Percentiles rank a stretch among this genome's conserved stretches.
Evolutionary conservation across 2,888 invertebrate genomes (phyloP).

Genomic region (Thecocarcelia acutangulata): DNA sequence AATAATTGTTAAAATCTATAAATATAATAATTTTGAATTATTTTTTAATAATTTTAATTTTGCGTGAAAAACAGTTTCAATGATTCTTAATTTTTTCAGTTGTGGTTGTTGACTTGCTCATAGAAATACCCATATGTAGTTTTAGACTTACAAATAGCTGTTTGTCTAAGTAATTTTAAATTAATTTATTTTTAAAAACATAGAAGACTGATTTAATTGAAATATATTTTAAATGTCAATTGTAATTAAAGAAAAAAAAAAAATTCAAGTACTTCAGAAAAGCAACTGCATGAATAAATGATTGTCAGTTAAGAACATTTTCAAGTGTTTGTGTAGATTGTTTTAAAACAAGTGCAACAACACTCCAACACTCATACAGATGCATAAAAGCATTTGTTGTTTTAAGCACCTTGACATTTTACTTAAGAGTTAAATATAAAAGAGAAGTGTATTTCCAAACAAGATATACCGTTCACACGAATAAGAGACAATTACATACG

Average conservation of each 20-base stretch:
- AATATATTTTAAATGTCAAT: conserved; percentile 7
- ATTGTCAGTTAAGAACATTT: conserved; percentile 20
- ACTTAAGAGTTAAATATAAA: conserved; percentile 48
- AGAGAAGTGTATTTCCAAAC: conserved; percentile 59
- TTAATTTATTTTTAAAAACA: not conserved
- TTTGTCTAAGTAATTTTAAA: not conserved
- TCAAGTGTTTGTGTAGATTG: conserved; percentile 39
- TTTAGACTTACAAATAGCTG: too few relatives aligned
- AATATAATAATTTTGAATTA: too few relatives aligned
- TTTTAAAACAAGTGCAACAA: conserved; percentile 4
- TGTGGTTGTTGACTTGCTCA: too few relatives aligned
- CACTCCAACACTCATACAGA: not conserved
- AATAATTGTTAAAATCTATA: too few relatives aligned
- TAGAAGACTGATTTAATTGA: not conserved
- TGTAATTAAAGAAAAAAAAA: conserved; percentile 6
- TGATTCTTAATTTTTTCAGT: too few relatives aligned
- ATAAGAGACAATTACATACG: conserved; percentile 13
- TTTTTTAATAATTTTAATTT: too few relatives aligned
- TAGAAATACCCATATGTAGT: too few relatives aligned
- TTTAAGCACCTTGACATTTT: conserved; percentile 62
- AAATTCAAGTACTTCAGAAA: not conserved
- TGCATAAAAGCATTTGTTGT: conserved; percentile 25
- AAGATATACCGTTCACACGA: conserved; percentile 17
- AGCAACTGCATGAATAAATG: conserved; percentile 13
- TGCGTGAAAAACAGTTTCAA: too few relatives aligned